Evolutionary conservation across 30 jellyfish, hydroid and myxozoan species (phyloP).

Genomic region (Chrysaora quinquecirrha): DNA sequence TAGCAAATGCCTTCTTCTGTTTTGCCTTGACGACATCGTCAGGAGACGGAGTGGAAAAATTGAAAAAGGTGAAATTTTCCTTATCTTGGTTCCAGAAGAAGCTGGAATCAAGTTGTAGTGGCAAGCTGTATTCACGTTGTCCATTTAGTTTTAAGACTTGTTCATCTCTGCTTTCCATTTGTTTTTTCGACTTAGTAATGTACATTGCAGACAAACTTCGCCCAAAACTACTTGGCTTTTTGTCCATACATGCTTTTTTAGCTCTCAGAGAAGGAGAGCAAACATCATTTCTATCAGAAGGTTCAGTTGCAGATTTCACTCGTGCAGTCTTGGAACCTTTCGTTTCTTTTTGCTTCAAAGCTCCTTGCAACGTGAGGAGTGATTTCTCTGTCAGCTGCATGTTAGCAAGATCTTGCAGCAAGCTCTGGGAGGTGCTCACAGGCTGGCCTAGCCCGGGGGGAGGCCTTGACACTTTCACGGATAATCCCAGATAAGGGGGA

Average conservation of each 20-base stretch:
- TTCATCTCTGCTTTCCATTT: not conserved
- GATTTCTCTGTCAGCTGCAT: too few relatives aligned
- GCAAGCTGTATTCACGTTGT: not conserved
- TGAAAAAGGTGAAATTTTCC: conserved; percentile 4
- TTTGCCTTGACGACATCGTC: conserved; percentile 67
- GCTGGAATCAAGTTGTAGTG: conserved; percentile 7
- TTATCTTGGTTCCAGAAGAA: not conserved
- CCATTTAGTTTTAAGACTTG: too few relatives aligned
- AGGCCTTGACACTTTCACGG: too few relatives aligned
- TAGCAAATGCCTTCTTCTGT: conserved; percentile 57
- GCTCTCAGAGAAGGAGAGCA: too few relatives aligned
- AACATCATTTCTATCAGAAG: too few relatives aligned
- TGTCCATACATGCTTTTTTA: conserved; percentile 34
- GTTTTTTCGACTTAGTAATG: not conserved
- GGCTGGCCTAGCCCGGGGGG: too few relatives aligned
- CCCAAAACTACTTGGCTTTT: conserved; percentile 45
- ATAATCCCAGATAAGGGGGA: too few relatives aligned
- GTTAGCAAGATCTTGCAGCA: too few relatives aligned
- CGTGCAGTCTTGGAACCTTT: too few relatives aligned
- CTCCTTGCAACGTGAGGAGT: not conserved
- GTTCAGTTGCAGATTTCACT: too few relatives aligned
- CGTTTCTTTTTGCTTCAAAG: not conserved
- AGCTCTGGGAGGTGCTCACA: too few relatives aligned
- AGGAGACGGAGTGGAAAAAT: conserved; percentile 85
- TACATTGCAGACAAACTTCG: conserved; percentile 2